A percentile compares a stretch with the other conserved stretches of the same genome.
Evolutionary conservation across 2,113 vertebrate species (phyloP).

Genomic region (Sclerurus mexicanus): DNA sequence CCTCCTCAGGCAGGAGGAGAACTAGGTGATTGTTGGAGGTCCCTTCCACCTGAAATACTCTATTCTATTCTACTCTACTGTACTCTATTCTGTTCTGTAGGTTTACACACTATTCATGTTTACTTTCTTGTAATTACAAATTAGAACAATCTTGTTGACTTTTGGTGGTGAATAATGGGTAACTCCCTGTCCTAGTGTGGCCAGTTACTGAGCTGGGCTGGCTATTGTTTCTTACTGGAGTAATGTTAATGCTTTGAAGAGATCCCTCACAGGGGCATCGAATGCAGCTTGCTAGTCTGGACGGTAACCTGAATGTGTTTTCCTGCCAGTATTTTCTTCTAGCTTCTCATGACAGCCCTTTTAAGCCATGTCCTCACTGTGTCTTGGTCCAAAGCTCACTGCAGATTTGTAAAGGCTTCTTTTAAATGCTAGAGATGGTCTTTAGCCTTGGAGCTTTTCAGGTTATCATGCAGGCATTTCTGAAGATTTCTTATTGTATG

Average conservation of each 20-base stretch:
- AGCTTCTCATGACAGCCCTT: neutral
- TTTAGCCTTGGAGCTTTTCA: neutral
- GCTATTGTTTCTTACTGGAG: neutral
- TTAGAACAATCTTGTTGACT: neutral
- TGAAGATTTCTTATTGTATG: neutral
- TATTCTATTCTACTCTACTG: neutral
- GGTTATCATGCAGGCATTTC: neutral
- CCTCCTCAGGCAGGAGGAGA: neutral
- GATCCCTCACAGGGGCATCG: neutral
- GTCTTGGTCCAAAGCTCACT: neutral
- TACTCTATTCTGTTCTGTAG: neutral
- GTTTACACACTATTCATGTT: neutral
- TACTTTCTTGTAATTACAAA: neutral
- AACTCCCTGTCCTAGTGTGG: neutral
- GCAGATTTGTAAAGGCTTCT: neutral
- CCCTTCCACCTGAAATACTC: neutral
- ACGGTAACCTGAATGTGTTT: neutral
- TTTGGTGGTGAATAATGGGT: neutral
- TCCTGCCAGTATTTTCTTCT: neutral
- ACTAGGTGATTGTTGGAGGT: neutral
- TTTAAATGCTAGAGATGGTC: neutral
- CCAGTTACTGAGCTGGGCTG: neutral
- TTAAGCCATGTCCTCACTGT: neutral
- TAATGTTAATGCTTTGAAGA: neutral
- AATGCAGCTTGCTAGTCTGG: neutral